These are phyloP conservation scores for Spicauda simplicius DNA, from an alignment of 2,888 invertebrate genomes.

Conservation along the genomic window DNA sequence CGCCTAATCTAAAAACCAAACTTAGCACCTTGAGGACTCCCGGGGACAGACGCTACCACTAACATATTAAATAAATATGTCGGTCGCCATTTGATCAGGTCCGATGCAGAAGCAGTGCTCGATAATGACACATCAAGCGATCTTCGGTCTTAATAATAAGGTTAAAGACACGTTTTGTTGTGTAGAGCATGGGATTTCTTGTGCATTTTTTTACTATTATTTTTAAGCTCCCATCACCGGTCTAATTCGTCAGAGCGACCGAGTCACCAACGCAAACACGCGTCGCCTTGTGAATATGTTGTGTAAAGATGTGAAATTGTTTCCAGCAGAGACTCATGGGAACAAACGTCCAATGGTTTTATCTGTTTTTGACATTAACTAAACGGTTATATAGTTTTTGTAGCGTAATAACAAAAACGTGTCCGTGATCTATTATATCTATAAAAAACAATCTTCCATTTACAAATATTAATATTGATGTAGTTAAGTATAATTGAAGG, in stretches of 20 bases:
- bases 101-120: slow-evolving; percentile 53
- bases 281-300: slow-evolving; percentile 75
- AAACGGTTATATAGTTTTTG: neutral
- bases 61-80: slow-evolving; percentile 72
- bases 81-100: slow-evolving; percentile 65
- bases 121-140: slow-evolving; percentile 42
- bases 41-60: slow-evolving; percentile 64
- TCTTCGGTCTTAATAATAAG: slow-evolving; percentile 41
- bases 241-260: slow-evolving; percentile 77
- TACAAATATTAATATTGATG: no score
- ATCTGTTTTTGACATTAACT: slow-evolving; percentile 18
- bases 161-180: slow-evolving; percentile 33
- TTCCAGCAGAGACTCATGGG: slow-evolving; percentile 73
- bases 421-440: no score
- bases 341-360: slow-evolving; percentile 49
- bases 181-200: slow-evolving; percentile 23
- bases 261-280: slow-evolving; percentile 81
- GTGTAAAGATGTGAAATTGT: slow-evolving; percentile 82
- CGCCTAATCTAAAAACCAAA: slow-evolving; percentile 57
- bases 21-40: slow-evolving; percentile 65
- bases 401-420: no score
- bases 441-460: no score
- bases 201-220: slow-evolving; percentile 57
- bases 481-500: no score
- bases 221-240: slow-evolving; percentile 59